Evolutionary conservation across 2,888 invertebrate genomes (phyloP), one percentile per base, ranked within the genome.

Genomic region (Noctuana brunneofusca): DNA sequence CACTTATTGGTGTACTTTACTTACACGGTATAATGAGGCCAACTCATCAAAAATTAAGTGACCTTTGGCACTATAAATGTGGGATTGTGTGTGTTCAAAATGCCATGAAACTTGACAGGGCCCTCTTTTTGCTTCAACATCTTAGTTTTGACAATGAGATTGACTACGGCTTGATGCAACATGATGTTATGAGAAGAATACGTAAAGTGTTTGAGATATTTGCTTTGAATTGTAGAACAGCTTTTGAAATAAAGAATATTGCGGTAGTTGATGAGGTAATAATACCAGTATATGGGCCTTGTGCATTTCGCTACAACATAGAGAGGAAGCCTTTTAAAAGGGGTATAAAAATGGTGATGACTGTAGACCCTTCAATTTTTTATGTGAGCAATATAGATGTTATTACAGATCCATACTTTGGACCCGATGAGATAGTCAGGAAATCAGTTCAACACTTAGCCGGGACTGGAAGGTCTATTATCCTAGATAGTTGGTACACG

Each of bases 181-280:
- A 77, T 60, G 87, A 89, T 67, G 71, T 80, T 18, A 86, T 92
- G 84, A 87, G 80, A 68, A 83, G 86, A 9, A 86, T 90, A 64
- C 79, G 89, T 48, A 84, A 87, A 74, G 80, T 89, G 4, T 87
- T 92, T 66, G 89, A 92, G 71, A 87, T 87, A 64, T 92, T 92
- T 66, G 82, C 87, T 27, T 74, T 84, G 72, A 92, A 92, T 73
- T 89, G 91, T 68, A 82, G 88, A 72, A 81, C 80, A 64, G 77
- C 81, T 58, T 79, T 80, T 66, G 80, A 84, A 32, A 76, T 87
- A 48, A 80, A 80, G 35, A 80, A 80, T 65, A 68, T 74, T 41
- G 84, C 76, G 5, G 87, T 89, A 43, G 75, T 91, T 68, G 92
- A 91, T 78, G 91, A 92, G 75, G 78, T 86, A 64, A 78, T 92